Percentiles rank a stretch among this genome's conserved stretches.
These are phyloP conservation scores for Corapipo altera DNA, from an alignment of 2,113 vertebrate species.

Conservation along the genomic window DNA sequence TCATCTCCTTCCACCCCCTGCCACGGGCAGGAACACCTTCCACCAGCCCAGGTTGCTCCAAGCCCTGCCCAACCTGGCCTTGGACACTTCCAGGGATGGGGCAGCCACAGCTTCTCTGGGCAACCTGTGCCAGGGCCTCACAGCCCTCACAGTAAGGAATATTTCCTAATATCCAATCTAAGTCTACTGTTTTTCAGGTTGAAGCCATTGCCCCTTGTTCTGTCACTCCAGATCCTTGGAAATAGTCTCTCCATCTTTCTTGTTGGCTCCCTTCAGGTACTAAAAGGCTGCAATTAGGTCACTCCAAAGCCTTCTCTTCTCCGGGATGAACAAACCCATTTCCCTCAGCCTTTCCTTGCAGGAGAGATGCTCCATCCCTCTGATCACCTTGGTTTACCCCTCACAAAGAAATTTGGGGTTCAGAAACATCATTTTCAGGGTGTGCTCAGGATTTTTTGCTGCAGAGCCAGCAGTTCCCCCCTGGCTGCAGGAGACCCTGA, in stretches of 20 bases:
- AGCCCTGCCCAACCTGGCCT: not conserved
- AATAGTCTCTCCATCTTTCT: not conserved
- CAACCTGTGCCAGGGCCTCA: not conserved
- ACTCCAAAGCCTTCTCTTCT: not conserved
- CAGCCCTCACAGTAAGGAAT: not conserved
- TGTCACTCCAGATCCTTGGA: not conserved
- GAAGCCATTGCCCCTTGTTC: not conserved
- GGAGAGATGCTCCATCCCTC: not conserved
- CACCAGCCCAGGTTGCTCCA: not conserved
- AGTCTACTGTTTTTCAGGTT: not conserved
- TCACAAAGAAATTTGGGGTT: not conserved
- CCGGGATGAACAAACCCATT: not conserved
- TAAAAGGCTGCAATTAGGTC: not conserved
- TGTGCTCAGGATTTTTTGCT: not conserved
- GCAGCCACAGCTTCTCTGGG: not conserved
- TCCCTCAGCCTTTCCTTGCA: not conserved
- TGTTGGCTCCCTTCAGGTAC: not conserved
- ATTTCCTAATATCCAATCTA: not conserved
- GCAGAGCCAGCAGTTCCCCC: not conserved
- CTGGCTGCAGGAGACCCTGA: not conserved
- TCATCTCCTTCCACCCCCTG: not conserved
- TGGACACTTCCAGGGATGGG: not conserved
- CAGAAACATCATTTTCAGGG: not conserved
- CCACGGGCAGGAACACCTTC: not conserved
- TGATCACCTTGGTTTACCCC: not conserved